Conservation (phyloP, 2,113 vertebrate genomes). For the Protomyctophum bolini region DNA sequence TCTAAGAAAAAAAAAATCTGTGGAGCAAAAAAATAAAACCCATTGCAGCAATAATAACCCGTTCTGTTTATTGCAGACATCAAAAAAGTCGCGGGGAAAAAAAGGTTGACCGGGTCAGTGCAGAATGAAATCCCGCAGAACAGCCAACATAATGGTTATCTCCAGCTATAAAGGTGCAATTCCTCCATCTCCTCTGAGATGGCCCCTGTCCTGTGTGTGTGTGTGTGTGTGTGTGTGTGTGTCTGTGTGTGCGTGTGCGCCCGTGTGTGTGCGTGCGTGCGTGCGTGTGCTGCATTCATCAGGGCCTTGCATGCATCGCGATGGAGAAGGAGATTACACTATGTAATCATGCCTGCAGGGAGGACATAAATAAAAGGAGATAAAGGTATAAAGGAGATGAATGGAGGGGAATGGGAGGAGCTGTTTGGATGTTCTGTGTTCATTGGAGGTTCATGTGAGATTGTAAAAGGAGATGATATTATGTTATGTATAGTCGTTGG, state of each 20-base stretch:
- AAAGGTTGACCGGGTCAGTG: slow-evolving; percentile 60
- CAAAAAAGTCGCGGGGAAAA: slow-evolving; percentile 33
- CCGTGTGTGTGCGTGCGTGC: too few relatives aligned
- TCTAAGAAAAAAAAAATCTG: slow-evolving; percentile 44
- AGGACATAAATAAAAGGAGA: too few relatives aligned
- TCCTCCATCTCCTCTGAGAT: slow-evolving; percentile 43
- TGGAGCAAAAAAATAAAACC: background rate
- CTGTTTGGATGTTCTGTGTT: slow-evolving; percentile 33
- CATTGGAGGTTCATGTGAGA: slow-evolving; percentile 21
- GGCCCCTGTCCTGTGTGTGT: slow-evolving; percentile 35
- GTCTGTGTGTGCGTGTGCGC: too few relatives aligned
- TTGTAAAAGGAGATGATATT: slow-evolving; percentile 12
- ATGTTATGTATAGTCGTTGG: background rate
- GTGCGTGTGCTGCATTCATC: slow-evolving; percentile 65
- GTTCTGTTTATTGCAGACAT: slow-evolving; percentile 33
- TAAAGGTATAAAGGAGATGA: slow-evolving; percentile 65
- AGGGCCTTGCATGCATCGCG: slow-evolving; percentile 66
- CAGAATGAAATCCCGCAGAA: slow-evolving; percentile 57
- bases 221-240: too few relatives aligned
- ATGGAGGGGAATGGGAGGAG: slow-evolving; percentile 57
- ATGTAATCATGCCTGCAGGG: slow-evolving; percentile 57
- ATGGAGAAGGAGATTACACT: slow-evolving; percentile 67
- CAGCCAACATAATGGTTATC: slow-evolving; percentile 60
- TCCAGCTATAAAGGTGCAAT: slow-evolving; percentile 60
- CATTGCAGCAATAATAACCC: slow-evolving; percentile 40